phyloP scores from a whole-genome alignment of 2,113 vertebrate genomes.

The Antennarius striatus region DNA sequence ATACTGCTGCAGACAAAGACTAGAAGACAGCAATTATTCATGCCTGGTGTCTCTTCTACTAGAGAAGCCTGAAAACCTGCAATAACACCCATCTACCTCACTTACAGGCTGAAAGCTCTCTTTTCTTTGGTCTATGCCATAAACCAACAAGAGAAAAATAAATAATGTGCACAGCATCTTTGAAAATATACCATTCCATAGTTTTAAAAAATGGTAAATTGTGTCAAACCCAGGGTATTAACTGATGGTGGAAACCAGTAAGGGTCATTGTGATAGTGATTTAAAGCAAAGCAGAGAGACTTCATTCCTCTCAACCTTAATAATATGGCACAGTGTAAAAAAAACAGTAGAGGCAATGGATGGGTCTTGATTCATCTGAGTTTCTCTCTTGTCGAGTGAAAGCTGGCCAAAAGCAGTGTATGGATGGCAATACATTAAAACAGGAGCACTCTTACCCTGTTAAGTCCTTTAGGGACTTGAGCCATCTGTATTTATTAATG shows the following conservation, averaged over 20 bases:
- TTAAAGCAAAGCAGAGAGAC: conserved; percentile 11
- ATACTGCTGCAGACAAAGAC: conserved; percentile 59
- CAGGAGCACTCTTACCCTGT: background rate
- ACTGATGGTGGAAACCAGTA: background rate
- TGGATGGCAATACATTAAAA: conserved; percentile 2
- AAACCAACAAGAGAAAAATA: conserved; percentile 16
- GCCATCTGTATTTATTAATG: background rate
- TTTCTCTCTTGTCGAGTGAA: conserved; percentile 23
- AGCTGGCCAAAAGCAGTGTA: conserved; percentile 7
- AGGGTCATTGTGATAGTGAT: conserved; percentile 3
- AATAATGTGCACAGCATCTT: conserved; percentile 25
- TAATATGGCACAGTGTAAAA: conserved; percentile 9
- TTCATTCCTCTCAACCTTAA: conserved; percentile 14
- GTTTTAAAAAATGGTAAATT: background rate
- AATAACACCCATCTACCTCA: conserved; percentile 37
- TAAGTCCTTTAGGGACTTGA: background rate
- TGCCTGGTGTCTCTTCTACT: conserved; percentile 54
- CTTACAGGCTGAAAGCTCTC: conserved; percentile 28
- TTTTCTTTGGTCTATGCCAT: conserved; percentile 29
- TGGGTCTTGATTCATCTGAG: conserved; percentile 37
- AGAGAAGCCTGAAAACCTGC: conserved; percentile 42
- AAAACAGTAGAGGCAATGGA: conserved; percentile 15
- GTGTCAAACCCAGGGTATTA: conserved; percentile 9
- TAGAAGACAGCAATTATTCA: conserved; percentile 74
- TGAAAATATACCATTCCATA: conserved; percentile 4